Evolutionary conservation across 2,888 invertebrate species (phyloP), one percentile per base, ranked within the genome.

Genomic region (Gortyna flavago): DNA sequence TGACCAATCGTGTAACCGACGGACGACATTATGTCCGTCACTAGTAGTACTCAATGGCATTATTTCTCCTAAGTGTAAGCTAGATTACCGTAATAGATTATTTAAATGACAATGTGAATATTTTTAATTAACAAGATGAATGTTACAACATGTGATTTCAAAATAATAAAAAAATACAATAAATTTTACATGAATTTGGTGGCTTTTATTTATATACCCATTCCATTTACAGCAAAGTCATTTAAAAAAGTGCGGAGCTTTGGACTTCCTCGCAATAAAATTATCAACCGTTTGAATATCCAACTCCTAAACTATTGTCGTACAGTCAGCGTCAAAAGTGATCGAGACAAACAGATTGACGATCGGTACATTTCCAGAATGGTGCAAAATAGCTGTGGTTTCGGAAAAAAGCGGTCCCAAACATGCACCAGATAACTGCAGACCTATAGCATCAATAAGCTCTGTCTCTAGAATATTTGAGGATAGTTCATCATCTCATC

Each of bases 71-170:
- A 95, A 94, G 88, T 94, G 83, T 96, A 96, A 96, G 96, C 97
- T 97, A 97, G 97, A 95, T 94, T 95, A 96, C 97, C 95, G 96
- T 96, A 96, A 97, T 97, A 97, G 97, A 97, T 96, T 97, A 97
- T 97, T 96, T 96, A 96, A 97, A 97, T 97, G 97, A 97, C 96
- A 97, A 97, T 97, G 97, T 97, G 97, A 97, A 97, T 97, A 97
- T 97, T 97, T 97, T 97, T 97, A 97, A 97, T 97, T 97, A 93
- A 95, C 96, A 97, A 97, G 96, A 97, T 97, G 97, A 97, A 97
- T 97, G 97, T 96, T 97, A 96, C 95, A 95, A 96, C 95, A 96
- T 97, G 96, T 97, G 96, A 97, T 97, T 97, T 97, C 96, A 97
- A 97, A 97, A 97, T 97, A 97, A 97, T 94, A 94, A 97, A 97